phyloP scores from a whole-genome alignment of 1,140 invertebrate species.

The Tribolium castaneum region DNA sequence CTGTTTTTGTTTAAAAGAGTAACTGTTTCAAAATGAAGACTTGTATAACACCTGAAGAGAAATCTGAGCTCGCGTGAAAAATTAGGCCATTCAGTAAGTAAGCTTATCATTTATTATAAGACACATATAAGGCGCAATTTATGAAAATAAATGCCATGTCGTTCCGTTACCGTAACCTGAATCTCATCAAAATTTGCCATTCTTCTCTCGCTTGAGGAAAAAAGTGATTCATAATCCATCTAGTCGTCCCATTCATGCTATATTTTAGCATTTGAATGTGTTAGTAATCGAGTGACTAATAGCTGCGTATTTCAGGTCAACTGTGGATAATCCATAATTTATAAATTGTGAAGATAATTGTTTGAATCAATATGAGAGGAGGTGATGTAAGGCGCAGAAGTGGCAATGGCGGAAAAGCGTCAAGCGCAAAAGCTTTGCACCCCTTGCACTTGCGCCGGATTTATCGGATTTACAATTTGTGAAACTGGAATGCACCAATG shows the following conservation, averaged over 20 bases:
- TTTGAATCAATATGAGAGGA: background rate
- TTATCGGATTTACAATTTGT: constrained; percentile 16
- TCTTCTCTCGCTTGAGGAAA: background rate
- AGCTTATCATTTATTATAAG: background rate
- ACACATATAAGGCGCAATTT: background rate
- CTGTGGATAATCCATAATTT: constrained; percentile 28
- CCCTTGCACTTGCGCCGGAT: constrained; percentile 14
- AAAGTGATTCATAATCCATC: constrained; percentile 26
- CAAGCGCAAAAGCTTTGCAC: background rate
- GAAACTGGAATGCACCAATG: constrained; percentile 3
- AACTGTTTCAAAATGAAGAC: background rate
- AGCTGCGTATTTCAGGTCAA: background rate
- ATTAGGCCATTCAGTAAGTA: background rate
- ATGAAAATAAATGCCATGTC: background rate
- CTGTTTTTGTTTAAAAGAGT: background rate
- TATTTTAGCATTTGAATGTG: constrained; percentile 5
- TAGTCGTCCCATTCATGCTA: constrained; percentile 5
- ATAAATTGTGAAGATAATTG: constrained; percentile 1
- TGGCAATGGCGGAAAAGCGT: background rate
- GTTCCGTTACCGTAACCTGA: background rate
- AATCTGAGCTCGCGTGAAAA: background rate
- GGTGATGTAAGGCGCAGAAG: background rate
- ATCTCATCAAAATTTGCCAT: constrained; percentile 1
- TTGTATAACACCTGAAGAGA: background rate
- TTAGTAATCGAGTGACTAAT: constrained; percentile 18